Percentiles rank a stretch among this genome's conserved stretches.
Conservation (phyloP, 1,140 invertebrate genomes). For the Lordiphosa collinella region DNA sequence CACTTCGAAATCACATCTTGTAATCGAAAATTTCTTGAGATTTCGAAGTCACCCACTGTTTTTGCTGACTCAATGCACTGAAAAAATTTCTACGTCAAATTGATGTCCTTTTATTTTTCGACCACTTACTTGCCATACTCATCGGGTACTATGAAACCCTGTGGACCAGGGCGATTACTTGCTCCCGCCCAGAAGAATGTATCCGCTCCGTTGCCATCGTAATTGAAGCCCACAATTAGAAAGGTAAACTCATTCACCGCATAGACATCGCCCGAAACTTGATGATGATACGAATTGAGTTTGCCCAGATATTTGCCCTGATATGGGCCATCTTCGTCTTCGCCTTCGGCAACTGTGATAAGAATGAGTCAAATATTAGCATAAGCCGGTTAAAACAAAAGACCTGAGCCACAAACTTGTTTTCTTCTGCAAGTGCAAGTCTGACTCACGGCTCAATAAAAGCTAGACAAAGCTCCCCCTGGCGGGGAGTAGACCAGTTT, state of each 20-base stretch:
- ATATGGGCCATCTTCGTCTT: constrained; percentile 87
- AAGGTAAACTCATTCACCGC: constrained; percentile 93
- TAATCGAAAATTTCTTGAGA: too few species aligned
- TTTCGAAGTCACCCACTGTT: too few species aligned
- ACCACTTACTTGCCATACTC: constrained; percentile 89
- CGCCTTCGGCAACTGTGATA: constrained; percentile 77
- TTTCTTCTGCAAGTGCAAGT: background rate
- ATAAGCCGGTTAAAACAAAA: constrained; percentile 11
- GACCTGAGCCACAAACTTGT: constrained; percentile 28
- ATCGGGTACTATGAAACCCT: constrained; percentile 94
- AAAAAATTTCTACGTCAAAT: too few species aligned
- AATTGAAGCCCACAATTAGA: constrained; percentile 90
- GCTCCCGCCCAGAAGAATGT: constrained; percentile 96
- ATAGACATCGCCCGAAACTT: constrained; percentile 92
- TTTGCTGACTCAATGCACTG: too few species aligned
- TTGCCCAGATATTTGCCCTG: constrained; percentile 90
- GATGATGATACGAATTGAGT: constrained; percentile 94
- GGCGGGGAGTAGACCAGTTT: constrained; percentile 60
- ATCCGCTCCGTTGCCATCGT: constrained; percentile 94
- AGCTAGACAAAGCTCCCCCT: constrained; percentile 17
- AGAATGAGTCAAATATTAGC: background rate
- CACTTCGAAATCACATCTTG: too few species aligned
- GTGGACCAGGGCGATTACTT: constrained; percentile 91
- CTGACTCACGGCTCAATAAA: constrained; percentile 46
- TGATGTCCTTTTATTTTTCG: too few species aligned